Percentiles rank a stretch among this genome's conserved stretches.
Evolutionary conservation across 2,888 invertebrate species (phyloP).

Genomic region (Dryobotodes eremita): DNA sequence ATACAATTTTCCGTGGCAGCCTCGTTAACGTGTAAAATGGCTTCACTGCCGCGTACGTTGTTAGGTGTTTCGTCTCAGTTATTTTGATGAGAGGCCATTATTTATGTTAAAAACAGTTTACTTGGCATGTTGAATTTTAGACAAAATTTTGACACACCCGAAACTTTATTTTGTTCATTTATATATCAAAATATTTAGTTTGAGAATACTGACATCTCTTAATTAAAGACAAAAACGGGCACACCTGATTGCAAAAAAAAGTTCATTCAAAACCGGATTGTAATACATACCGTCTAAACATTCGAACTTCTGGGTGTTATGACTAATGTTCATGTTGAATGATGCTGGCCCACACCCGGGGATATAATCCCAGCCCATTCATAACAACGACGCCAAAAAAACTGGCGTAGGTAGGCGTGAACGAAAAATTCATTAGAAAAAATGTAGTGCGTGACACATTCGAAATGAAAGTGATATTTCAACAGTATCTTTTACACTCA

Average conservation of each 20-base stretch:
- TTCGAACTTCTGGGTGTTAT: slow-evolving; percentile 39
- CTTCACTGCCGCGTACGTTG: slow-evolving; percentile 40
- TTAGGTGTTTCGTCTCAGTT: slow-evolving; percentile 35
- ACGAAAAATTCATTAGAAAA: slow-evolving; percentile 55
- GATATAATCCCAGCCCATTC: slow-evolving; percentile 65
- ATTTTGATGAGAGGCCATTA: slow-evolving; percentile 37
- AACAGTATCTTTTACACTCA: slow-evolving; percentile 53
- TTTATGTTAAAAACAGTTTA: neutral
- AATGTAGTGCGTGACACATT: slow-evolving; percentile 60
- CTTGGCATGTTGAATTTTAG: neutral
- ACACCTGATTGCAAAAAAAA: slow-evolving; percentile 15
- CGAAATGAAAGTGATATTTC: slow-evolving; percentile 58
- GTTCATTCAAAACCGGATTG: slow-evolving; percentile 42
- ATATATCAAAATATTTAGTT: slow-evolving; percentile 1
- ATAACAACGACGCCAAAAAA: slow-evolving; percentile 54
- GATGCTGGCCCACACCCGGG: slow-evolving; percentile 47
- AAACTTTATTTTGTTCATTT: neutral
- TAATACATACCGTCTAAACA: slow-evolving; percentile 28
- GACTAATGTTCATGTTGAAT: slow-evolving; percentile 55
- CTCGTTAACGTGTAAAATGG: slow-evolving; percentile 45
- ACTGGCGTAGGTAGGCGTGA: slow-evolving; percentile 60
- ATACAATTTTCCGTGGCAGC: slow-evolving; percentile 47
- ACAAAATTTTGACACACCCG: neutral
- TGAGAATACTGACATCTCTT: neutral
- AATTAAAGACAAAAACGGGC: neutral